Conservation (phyloP, 1,140 invertebrate species). For the Dendroctonus ponderosae region DNA sequence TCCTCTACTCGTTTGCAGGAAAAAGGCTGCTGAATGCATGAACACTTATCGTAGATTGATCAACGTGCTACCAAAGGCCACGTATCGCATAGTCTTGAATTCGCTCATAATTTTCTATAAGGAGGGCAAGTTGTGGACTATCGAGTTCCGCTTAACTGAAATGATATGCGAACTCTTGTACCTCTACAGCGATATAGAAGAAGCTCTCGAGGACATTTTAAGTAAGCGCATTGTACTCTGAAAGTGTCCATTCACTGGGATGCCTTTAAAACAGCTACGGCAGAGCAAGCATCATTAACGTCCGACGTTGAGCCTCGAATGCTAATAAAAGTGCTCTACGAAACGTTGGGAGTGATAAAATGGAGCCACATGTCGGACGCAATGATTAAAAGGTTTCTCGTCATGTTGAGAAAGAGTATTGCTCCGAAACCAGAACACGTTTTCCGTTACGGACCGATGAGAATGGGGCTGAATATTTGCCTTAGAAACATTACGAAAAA, state of each 20-base stretch:
- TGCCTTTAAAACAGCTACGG: constrained; percentile 10
- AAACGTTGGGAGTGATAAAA: constrained; percentile 51
- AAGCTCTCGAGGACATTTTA: constrained; percentile 33
- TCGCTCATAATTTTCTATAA: constrained; percentile 39
- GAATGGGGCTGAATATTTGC: constrained; percentile 48
- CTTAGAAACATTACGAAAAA: constrained; percentile 51
- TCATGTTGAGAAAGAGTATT: constrained; percentile 53
- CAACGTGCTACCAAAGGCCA: constrained; percentile 15
- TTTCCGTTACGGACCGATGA: constrained; percentile 37
- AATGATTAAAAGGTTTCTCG: constrained; percentile 52
- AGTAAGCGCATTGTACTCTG: constrained; percentile 7
- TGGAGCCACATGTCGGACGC: constrained; percentile 53
- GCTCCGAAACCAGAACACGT: constrained; percentile 38
- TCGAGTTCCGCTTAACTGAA: constrained; percentile 37
- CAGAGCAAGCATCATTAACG: constrained; percentile 18
- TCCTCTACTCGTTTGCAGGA: constrained; percentile 25
- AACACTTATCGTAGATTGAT: constrained; percentile 28
- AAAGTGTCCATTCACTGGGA: constrained; percentile 4
- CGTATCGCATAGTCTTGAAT: constrained; percentile 33
- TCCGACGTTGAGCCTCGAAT: constrained; percentile 32
- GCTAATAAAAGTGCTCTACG: constrained; percentile 52
- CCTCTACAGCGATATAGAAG: constrained; percentile 27
- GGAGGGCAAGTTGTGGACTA: constrained; percentile 39
- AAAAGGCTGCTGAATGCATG: constrained; percentile 31
- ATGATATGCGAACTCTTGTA: constrained; percentile 31